phyloP scores from a whole-genome alignment of 2,113 vertebrate species.

The Gallinago paraguaiae region DNA sequence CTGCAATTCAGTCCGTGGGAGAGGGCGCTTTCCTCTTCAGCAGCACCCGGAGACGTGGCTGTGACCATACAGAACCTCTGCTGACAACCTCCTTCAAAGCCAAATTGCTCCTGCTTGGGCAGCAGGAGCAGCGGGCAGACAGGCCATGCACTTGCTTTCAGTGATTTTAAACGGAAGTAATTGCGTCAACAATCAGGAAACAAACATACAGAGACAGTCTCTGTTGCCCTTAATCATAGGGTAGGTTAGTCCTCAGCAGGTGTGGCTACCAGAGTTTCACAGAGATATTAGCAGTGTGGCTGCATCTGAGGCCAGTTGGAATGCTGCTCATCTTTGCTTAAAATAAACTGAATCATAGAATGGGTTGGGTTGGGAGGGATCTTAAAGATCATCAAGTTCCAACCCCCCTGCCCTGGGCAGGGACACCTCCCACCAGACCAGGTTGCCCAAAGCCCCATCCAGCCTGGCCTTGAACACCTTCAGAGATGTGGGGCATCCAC shows the following conservation, averaged over 20 bases:
- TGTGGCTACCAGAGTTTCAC: neutral
- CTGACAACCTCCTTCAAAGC: neutral
- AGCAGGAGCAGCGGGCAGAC: neutral
- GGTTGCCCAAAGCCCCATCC: too few relatives aligned
- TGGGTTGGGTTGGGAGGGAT: too few relatives aligned
- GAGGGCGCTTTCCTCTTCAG: neutral
- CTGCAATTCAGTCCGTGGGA: neutral
- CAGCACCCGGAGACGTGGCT: rapidly evolving
- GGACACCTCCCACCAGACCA: too few relatives aligned
- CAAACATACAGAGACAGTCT: neutral
- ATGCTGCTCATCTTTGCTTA: neutral
- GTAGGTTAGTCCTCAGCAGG: neutral
- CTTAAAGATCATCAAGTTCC: too few relatives aligned
- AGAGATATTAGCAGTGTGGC: neutral
- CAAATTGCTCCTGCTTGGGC: neutral
- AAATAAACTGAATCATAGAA: neutral
- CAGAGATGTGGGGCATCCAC: too few relatives aligned
- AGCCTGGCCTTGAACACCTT: too few relatives aligned
- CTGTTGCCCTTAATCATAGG: neutral
- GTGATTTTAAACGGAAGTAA: neutral
- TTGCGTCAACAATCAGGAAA: neutral
- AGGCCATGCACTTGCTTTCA: neutral
- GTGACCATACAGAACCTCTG: neutral
- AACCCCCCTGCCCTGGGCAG: too few relatives aligned
- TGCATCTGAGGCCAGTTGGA: neutral